phyloP scores from a whole-genome alignment of 1,140 invertebrate genomes.

The Drosophila kikkawai region DNA sequence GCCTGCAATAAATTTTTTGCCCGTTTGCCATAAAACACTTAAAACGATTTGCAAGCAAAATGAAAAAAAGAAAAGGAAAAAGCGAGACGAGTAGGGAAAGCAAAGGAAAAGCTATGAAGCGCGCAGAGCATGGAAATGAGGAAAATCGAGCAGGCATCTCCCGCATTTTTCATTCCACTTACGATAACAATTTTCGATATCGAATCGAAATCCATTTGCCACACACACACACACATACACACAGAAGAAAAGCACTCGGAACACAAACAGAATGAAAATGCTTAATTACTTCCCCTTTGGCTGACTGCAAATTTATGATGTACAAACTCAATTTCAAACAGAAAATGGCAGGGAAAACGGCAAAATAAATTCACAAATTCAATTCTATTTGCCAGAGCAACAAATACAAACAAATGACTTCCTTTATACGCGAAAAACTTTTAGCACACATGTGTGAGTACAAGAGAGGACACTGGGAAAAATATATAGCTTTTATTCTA shows the following conservation, averaged over 20 bases:
- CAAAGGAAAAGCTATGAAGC: slow-evolving; percentile 2
- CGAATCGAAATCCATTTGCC: slow-evolving; percentile 56
- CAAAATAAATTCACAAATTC: slow-evolving; percentile 57
- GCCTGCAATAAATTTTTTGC: slow-evolving; percentile 78
- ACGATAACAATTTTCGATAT: slow-evolving; percentile 69
- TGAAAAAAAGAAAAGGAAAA: slow-evolving; percentile 9
- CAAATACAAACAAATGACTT: slow-evolving; percentile 75
- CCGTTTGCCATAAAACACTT: slow-evolving; percentile 80
- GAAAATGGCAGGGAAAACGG: slow-evolving; percentile 38
- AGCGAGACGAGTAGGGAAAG: not conserved
- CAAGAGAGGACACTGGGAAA: not conserved
- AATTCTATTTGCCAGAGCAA: slow-evolving; percentile 55
- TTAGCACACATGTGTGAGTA: slow-evolving; percentile 6
- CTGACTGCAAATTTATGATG: slow-evolving; percentile 51
- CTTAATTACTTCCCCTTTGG: slow-evolving; percentile 72
- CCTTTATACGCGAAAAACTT: slow-evolving; percentile 51
- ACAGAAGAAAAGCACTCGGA: slow-evolving; percentile 12
- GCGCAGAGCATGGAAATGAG: slow-evolving; percentile 30
- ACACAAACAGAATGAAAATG: slow-evolving; percentile 60
- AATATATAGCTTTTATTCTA: not conserved
- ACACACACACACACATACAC: slow-evolving; percentile 1
- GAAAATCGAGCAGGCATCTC: slow-evolving; percentile 33
- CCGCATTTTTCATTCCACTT: slow-evolving; percentile 59
- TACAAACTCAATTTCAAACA: slow-evolving; percentile 55
- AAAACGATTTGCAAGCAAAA: slow-evolving; percentile 70